These are phyloP conservation scores for Casuarius casuarius DNA, from an alignment of 2,113 vertebrate species.

Conservation along the genomic window DNA sequence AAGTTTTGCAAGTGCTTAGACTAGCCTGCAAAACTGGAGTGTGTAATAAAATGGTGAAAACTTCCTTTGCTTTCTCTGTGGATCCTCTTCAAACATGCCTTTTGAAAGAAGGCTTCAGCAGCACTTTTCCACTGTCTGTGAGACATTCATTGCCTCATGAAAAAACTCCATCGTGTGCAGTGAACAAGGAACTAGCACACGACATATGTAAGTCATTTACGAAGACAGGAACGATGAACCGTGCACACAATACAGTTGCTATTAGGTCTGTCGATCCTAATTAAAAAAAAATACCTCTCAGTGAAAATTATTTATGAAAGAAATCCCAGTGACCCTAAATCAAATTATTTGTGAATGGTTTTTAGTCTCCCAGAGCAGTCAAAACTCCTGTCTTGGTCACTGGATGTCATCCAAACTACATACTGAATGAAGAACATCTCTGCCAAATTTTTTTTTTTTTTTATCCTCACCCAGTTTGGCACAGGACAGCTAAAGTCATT, in stretches of 20 bases:
- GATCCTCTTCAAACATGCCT: not conserved
- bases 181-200: not conserved
- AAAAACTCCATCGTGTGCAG: constrained; percentile 24
- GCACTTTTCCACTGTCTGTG: not conserved
- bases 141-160: not conserved
- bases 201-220: constrained; percentile 53
- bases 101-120: not conserved
- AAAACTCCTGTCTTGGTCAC: constrained; percentile 53
- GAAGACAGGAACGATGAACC: not conserved
- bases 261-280: constrained; percentile 51
- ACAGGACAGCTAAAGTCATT: constrained; percentile 49
- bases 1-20: not conserved
- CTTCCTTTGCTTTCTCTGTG: not conserved
- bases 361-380: constrained; percentile 51
- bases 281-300: constrained; percentile 59
- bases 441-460: constrained; percentile 56
- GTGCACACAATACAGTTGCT: constrained; percentile 33
- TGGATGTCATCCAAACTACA: constrained; percentile 56
- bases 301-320: constrained; percentile 68
- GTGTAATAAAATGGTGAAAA: not conserved
- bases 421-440: constrained; percentile 54
- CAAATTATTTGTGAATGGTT: constrained; percentile 71
- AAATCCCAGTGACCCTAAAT: constrained; percentile 60
- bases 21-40: fast-evolving
- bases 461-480: constrained; percentile 54